A percentile compares a stretch with the other conserved stretches of the same genome.
Evolutionary conservation across 2,888 invertebrate species (phyloP).

Genomic region (Neuroscelio doddi): DNA sequence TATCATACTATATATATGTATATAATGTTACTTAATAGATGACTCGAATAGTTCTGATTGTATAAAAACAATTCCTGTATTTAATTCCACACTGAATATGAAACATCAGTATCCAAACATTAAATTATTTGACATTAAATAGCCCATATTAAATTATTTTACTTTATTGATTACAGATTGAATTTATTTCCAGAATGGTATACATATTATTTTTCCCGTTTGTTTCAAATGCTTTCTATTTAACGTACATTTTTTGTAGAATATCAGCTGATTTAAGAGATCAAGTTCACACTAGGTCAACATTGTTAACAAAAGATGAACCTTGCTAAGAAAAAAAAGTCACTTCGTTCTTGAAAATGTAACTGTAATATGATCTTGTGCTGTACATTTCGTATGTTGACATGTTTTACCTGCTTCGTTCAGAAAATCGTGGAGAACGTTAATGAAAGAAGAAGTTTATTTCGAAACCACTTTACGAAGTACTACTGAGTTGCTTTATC

Average conservation of each 20-base stretch:
- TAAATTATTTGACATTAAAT: no score
- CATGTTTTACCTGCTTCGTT: slow-evolving; percentile 36
- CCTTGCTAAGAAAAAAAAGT: slow-evolving; percentile 23
- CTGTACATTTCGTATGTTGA: slow-evolving; percentile 18
- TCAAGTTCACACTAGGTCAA: slow-evolving; percentile 22
- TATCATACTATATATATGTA: no score
- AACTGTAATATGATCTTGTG: slow-evolving; percentile 30
- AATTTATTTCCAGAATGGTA: slow-evolving; percentile 9
- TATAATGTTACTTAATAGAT: no score
- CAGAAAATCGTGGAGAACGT: slow-evolving; percentile 32
- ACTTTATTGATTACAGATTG: no score
- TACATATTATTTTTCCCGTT: slow-evolving; percentile 18
- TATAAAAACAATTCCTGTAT: no score
- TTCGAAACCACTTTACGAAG: no score
- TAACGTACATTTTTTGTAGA: slow-evolving; percentile 18
- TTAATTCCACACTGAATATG: no score
- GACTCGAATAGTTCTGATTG: no score
- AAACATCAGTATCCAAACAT: no score
- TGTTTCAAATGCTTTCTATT: slow-evolving; percentile 26
- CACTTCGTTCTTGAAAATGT: slow-evolving; percentile 14
- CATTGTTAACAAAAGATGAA: slow-evolving; percentile 32
- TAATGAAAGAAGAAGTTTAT: slow-evolving; percentile 26
- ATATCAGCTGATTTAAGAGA: slow-evolving; percentile 35
- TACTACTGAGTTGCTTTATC: no score
- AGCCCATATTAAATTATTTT: no score